phyloP scores from a whole-genome alignment of 2,888 invertebrate species.

The Brachycybe producta region DNA sequence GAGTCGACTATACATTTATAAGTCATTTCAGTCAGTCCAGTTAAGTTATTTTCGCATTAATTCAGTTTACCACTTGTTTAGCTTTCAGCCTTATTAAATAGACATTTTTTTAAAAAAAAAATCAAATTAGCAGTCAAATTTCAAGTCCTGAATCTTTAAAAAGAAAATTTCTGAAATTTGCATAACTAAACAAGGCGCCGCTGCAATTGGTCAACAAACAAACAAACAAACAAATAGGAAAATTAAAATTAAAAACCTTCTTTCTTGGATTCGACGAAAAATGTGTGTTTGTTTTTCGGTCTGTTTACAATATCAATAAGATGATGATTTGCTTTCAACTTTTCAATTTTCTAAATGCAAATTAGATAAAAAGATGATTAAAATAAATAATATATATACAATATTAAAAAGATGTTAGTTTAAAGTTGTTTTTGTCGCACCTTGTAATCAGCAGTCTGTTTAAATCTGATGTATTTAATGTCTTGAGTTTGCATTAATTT shows the following conservation, averaged over 20 bases:
- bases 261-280: constrained; percentile 55
- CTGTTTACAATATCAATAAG: constrained; percentile 55
- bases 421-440: too few species aligned
- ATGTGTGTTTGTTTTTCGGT: constrained; percentile 59
- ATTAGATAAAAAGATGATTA: constrained; percentile 3
- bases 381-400: neutral
- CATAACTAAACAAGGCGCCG: too few species aligned
- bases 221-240: neutral
- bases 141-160: too few species aligned
- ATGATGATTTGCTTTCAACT: constrained; percentile 63
- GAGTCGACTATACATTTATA: too few species aligned
- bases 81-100: too few species aligned
- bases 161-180: neutral
- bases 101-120: too few species aligned
- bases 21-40: too few species aligned
- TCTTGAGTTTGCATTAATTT: constrained; percentile 85
- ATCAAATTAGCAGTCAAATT: neutral
- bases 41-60: too few species aligned
- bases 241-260: too few species aligned
- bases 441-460: constrained; percentile 66
- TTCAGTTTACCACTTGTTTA: too few species aligned
- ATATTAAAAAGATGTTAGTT: neutral
- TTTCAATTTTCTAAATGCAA: constrained; percentile 46
- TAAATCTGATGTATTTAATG: constrained; percentile 73
- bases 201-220: neutral